A percentile compares a stretch with the other conserved stretches of the same genome.
phyloP scores from a whole-genome alignment of 2,797 vertebrate genomes.

The Leptatherina wallacei region DNA sequence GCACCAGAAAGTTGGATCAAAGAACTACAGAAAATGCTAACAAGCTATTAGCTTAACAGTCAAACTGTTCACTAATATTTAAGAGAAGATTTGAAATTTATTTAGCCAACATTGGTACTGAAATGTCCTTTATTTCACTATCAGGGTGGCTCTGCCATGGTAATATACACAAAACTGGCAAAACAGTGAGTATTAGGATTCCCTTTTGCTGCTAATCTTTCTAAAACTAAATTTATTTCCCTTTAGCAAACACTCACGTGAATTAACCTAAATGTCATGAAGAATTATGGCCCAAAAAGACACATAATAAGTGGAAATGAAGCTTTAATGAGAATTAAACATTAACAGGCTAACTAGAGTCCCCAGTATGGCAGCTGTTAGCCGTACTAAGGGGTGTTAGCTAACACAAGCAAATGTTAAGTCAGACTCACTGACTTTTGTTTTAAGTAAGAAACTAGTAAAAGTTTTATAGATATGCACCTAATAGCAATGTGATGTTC shows the following conservation, averaged over 20 bases:
- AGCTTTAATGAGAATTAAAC: background rate
- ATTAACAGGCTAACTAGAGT: background rate
- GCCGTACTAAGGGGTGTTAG: background rate
- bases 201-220: too few species aligned
- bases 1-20: background rate
- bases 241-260: too few species aligned
- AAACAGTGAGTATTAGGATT: too few species aligned
- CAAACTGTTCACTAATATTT: background rate
- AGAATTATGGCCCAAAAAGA: background rate
- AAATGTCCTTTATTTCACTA: background rate
- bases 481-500: background rate
- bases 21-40: background rate
- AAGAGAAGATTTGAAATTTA: too few species aligned
- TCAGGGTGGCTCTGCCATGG: too few species aligned
- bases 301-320: background rate
- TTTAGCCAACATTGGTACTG: background rate
- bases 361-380: too few species aligned
- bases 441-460: background rate
- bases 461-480: conserved; percentile 3
- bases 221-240: too few species aligned
- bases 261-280: background rate
- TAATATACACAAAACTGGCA: too few species aligned
- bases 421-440: background rate
- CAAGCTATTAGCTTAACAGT: background rate
- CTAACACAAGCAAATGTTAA: background rate